Evolutionary conservation across 2,797 vertebrate species (phyloP).

Genomic region (Coluber constrictor): DNA sequence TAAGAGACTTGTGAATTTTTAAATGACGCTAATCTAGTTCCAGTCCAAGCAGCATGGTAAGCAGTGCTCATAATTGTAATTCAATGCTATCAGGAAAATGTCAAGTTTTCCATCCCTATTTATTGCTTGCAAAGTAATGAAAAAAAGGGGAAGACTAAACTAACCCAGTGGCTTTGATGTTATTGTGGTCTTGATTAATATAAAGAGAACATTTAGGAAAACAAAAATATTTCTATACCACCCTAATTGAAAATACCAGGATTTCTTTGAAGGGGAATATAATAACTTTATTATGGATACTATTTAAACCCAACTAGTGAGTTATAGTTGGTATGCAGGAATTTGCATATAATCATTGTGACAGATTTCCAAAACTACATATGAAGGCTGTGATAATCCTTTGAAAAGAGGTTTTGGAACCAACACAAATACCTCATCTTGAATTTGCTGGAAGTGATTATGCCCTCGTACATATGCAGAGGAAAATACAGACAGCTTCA

Average conservation of each 20-base stretch:
- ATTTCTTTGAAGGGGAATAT: not conserved
- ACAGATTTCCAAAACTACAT: not conserved
- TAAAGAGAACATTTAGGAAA: not conserved
- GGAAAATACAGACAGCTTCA: not conserved
- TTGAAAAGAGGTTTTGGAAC: not conserved
- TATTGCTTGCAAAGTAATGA: not conserved
- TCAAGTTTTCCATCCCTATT: not conserved
- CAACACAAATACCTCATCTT: not conserved
- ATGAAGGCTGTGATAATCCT: not conserved
- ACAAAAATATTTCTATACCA: not conserved
- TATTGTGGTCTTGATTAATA: not conserved
- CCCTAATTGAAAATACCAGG: not conserved
- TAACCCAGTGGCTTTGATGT: not conserved
- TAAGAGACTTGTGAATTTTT: not conserved
- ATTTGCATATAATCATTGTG: not conserved
- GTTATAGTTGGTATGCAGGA: not conserved
- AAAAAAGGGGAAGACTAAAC: not conserved
- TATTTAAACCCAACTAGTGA: not conserved
- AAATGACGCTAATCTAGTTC: not conserved
- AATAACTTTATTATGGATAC: not conserved
- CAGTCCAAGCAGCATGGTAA: not conserved
- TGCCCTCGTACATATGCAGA: not conserved
- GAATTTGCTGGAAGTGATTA: not conserved
- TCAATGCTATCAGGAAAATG: not conserved
- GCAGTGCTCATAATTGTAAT: not conserved